Base-by-base conservation (phyloP, 2,797 vertebrate genomes). In the Pangasius macronema region DNA sequence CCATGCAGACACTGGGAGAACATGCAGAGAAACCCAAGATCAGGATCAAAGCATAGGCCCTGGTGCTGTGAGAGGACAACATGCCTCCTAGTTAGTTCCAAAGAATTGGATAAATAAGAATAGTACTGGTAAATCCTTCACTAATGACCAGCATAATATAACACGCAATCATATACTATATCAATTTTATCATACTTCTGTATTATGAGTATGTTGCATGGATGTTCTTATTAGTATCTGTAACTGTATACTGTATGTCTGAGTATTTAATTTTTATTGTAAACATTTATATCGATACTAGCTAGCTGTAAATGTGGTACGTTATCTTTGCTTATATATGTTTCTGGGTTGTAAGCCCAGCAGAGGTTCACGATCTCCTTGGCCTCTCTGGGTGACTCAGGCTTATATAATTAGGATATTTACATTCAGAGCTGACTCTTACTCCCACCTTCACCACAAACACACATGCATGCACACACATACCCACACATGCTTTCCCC, bases 401-500 rank as follows among this genome's bases (percentile, higher is more conserved):
- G 5, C 55, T 42, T 27, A n/a, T 63, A 39, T 42, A 82, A 36
- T 82, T 42, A 59, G 9, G 10, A 36, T 55, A 80, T 80, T 24
- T 59, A 24, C 49, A 33, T 79, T 59, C 20, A 53, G 11, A 70
- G 27, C 14, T 33, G 13, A 79, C 57, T 51, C 67, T 63, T 33
- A 36, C 59, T 39, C 76, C 77, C 24, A 81, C 49, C n/a, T 61
- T 16, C 11, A 46, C 22, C 61, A 33, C 42, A 3, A 30, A 14
- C n/a, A 49, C n/a, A 70, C 53, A 75, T 16, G n/a, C 42, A n/a
- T 33, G 30, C 57, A 87, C 42, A 80, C 75, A 67, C 53, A 83
- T 53, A 87, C 73, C 63, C 72, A 70, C 42, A 39, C 80, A 85
- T 55, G 68, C 46, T 53, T 65, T 36, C 68, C 55, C 75, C 22